Evolutionary conservation across 2,888 invertebrate genomes (phyloP).

Genomic region (Calephelis perditalis): DNA sequence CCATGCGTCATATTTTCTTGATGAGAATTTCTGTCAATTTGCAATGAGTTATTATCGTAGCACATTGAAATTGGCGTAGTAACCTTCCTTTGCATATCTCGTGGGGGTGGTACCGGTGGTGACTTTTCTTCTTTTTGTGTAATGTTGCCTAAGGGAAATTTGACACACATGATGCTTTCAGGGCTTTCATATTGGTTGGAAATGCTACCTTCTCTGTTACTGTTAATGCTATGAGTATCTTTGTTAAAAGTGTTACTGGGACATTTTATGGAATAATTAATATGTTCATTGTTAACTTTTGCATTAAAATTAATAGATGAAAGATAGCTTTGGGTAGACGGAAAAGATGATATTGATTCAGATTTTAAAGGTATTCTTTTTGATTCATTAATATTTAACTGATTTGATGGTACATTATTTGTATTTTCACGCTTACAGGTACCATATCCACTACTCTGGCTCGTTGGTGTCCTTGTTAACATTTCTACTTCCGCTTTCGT

Average conservation of each 20-base stretch:
- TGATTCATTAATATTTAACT: slow-evolving; percentile 47
- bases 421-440: slow-evolving; percentile 68
- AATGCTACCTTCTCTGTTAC: slow-evolving; percentile 55
- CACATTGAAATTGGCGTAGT: slow-evolving; percentile 71
- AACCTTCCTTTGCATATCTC: slow-evolving; percentile 82
- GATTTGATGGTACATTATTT: slow-evolving; percentile 62
- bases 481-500: slow-evolving; percentile 75
- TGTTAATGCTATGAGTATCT: slow-evolving; percentile 60
- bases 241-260: slow-evolving; percentile 55
- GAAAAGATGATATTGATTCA: slow-evolving; percentile 73
- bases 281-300: slow-evolving; percentile 73
- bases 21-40: slow-evolving; percentile 49
- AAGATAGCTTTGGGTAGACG: slow-evolving; percentile 72
- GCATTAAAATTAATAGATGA: slow-evolving; percentile 76
- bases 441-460: slow-evolving; percentile 70
- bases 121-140: slow-evolving; percentile 65
- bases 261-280: slow-evolving; percentile 70
- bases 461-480: slow-evolving; percentile 72
- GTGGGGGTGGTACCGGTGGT: slow-evolving; percentile 89
- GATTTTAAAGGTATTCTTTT: slow-evolving; percentile 62
- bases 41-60: slow-evolving; percentile 60
- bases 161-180: slow-evolving; percentile 67
- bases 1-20: slow-evolving; percentile 54
- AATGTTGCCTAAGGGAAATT: slow-evolving; percentile 72
- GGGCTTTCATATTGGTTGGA: slow-evolving; percentile 57